Percentiles rank a stretch among this genome's conserved stretches.
These are phyloP conservation scores for Lasioglossum pauxillum DNA, from an alignment of 2,888 invertebrate species.

Conservation along the genomic window DNA sequence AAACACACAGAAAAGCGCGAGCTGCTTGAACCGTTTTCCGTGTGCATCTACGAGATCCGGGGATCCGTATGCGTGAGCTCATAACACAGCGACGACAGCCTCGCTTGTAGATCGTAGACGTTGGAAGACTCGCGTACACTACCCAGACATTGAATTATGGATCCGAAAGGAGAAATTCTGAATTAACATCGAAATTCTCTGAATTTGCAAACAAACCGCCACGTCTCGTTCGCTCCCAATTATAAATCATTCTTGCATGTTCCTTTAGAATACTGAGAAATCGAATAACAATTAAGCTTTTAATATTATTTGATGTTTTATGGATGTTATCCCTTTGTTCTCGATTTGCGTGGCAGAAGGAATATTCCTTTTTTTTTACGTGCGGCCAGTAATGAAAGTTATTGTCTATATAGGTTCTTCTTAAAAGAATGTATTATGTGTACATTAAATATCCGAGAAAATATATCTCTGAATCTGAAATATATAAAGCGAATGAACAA, in stretches of 20 bases:
- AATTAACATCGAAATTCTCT: conserved; percentile 35
- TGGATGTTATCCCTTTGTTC: neutral
- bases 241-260: neutral
- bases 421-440: neutral
- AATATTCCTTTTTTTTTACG: neutral
- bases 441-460: neutral
- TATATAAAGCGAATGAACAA: neutral
- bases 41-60: neutral
- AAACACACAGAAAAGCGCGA: conserved; percentile 70
- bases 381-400: neutral
- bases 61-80: conserved; percentile 21
- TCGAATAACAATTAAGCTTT: neutral
- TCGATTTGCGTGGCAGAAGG: neutral
- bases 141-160: conserved; percentile 31
- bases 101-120: conserved; percentile 20
- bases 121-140: conserved; percentile 21
- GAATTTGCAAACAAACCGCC: conserved; percentile 2
- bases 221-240: neutral
- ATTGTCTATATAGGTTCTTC: neutral
- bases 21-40: conserved; percentile 63
- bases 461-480: neutral
- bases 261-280: conserved; percentile 13
- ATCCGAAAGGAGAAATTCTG: conserved; percentile 37
- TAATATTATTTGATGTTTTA: neutral
- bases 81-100: neutral